Conservation (phyloP, 2,888 invertebrate genomes). For the Drosophila antonietae region DNA sequence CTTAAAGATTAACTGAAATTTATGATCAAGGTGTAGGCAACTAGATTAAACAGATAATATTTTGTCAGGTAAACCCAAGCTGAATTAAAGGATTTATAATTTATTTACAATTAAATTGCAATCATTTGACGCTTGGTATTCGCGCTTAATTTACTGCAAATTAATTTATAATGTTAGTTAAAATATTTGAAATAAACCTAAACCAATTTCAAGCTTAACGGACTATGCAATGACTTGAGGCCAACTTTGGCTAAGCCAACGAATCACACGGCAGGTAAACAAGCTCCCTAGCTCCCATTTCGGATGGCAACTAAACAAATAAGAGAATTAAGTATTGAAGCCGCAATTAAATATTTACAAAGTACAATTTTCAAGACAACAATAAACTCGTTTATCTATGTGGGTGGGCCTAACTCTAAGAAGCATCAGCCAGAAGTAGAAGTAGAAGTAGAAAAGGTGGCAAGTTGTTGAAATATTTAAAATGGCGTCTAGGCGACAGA, state of each 20-base stretch:
- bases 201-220: slow-evolving; percentile 7
- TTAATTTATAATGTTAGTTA: background rate
- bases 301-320: slow-evolving; percentile 24
- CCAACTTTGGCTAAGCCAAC: slow-evolving; percentile 10
- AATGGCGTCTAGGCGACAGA: slow-evolving; percentile 26
- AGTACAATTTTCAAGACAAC: slow-evolving; percentile 37
- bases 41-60: slow-evolving; percentile 14
- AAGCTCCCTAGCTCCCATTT: slow-evolving; percentile 11
- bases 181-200: slow-evolving; percentile 6
- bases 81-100: background rate
- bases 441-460: slow-evolving; percentile 52
- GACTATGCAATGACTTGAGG: slow-evolving; percentile 34
- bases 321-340: slow-evolving; percentile 40
- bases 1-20: slow-evolving; percentile 27
- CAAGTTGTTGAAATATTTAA: slow-evolving; percentile 72
- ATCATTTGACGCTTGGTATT: background rate
- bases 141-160: slow-evolving; percentile 3
- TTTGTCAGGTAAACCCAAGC: background rate
- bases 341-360: slow-evolving; percentile 71
- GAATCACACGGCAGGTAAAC: slow-evolving; percentile 18
- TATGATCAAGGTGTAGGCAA: slow-evolving; percentile 9
- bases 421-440: background rate
- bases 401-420: background rate
- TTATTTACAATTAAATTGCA: slow-evolving; percentile 1
- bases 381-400: slow-evolving; percentile 43